Base-by-base conservation (phyloP, 2,113 vertebrate species). In the Octodon degus region DNA sequence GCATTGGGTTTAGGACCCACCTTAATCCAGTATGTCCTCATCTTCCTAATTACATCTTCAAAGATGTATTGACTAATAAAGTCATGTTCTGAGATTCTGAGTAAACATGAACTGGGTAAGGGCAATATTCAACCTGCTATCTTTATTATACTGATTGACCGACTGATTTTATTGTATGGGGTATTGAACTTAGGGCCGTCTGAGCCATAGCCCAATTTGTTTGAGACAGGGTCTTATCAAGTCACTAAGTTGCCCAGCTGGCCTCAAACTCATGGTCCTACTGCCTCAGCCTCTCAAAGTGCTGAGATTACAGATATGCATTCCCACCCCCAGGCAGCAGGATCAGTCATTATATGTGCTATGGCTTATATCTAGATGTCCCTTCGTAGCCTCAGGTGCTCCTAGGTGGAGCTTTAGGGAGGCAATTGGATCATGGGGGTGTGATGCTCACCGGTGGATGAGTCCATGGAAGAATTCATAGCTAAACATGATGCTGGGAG, bases 1-100 rank as follows among this genome's bases (percentile, higher is more conserved):
- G 34, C 70, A 74, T 60, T 94, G 79, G 68, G 83, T 47, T 76
- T 40, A 86, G 37, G 68, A 47, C 19, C 11, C 13, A 76, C 37
- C 34, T 68, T 90, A 86, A 77, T 90, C 27, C 34, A 63, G 32
- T 72, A 40, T 40, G 65, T 62, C 58, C 20, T 74, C 24, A 5
- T 47, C 43, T 47, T 70, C 82, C 58, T 47, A 87, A 77, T 86
- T 58, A 74, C 19, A 83, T 70, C 34, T 88, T 53, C 43, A 74
- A 87, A 85, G 43, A 50, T 9, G 76, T 82, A n/a, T 77, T 79
- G 68, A 9, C 27, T 63, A 70, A 58, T 83, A 63, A 53, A 40
- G 40, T 90, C 70, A 79, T 30, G 63, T 90, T 87, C 62, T 93
- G 68, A 77, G 19, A 19, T 93, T 87, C 62, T 86, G 10, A 32